Base-by-base conservation (phyloP, 2,113 vertebrate species). In the Ammodramus savannarum region DNA sequence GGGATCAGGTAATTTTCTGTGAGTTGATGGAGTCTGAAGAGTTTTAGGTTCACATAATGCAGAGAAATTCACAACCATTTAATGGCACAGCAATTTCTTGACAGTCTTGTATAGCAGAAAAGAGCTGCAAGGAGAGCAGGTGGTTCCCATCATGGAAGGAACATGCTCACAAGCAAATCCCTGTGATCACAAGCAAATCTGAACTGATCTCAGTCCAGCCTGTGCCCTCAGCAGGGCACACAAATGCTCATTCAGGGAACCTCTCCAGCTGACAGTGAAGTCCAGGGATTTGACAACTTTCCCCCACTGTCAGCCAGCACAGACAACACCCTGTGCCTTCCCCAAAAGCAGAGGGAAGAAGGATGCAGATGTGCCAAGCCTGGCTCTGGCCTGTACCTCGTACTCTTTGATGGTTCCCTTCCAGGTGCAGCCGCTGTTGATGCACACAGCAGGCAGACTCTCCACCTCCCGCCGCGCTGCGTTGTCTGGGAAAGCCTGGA, bases 401-500 rank as follows among this genome's bases (percentile, higher is more conserved):
- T 99, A 99, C 6, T 99, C 99, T 75, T 99, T 99, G 39, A 99
- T 98, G 7, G 98, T 98, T 26, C 99, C 99, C 67, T 98, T 99
- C 99, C 99, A 99, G 13, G 62, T 87, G 87, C 99, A 99, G 66
- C 98, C 98, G 1, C 97, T 95, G 27, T 98, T 98, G 58, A 98
- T 95, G 93, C 99, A 99, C 75, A 98, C 81, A 7, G 99, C 99
- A 0, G 99, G 99, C 39, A 99, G 97, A 55, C 98, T 98, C 43
- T 99, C 99, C 74, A 99, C 98, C 91, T 99, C 99, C 73, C 99
- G 97, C 2, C 99, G 98, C 1, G 99, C 99, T 1, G 99, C 99
- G 4, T 99, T 99, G 97, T 99, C 99, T 20, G 99, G 98, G 89
- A 99, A 99, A 15, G 98, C 99, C 99, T 99, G 88, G 18, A 38